phyloP scores from a whole-genome alignment of 2,113 vertebrate genomes.

The Onychostruthus taczanowskii region DNA sequence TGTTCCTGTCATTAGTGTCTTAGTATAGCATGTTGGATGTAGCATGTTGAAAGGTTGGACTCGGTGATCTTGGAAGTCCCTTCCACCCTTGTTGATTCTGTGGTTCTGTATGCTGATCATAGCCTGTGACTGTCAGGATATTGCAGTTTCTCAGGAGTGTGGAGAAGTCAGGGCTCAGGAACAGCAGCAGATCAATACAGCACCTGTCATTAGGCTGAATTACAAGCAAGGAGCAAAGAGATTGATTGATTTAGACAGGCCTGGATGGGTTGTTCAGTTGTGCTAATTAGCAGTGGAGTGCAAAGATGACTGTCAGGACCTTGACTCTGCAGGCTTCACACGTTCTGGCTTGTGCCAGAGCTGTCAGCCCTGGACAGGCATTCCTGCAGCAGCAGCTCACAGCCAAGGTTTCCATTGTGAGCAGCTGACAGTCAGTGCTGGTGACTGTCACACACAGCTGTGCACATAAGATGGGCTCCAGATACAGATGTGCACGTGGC shows the following conservation, averaged over 20 bases:
- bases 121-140: neutral
- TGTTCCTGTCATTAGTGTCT: neutral
- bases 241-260: neutral
- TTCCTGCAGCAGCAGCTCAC: neutral
- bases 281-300: neutral
- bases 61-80: neutral
- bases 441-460: neutral
- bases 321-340: neutral
- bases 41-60: neutral
- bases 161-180: neutral
- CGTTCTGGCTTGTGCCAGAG: neutral
- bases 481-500: accelerated
- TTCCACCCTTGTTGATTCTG: neutral
- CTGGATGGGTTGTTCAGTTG: neutral
- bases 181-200: neutral
- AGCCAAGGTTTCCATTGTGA: neutral
- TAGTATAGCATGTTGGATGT: neutral
- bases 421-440: neutral
- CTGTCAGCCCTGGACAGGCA: neutral
- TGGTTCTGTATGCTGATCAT: neutral
- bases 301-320: neutral
- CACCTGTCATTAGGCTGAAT: neutral
- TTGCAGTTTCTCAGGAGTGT: neutral
- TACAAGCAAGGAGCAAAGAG: neutral
- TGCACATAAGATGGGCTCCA: neutral